phyloP scores from a whole-genome alignment of 1,140 invertebrate genomes.

The Neodiprion fabricii region DNA sequence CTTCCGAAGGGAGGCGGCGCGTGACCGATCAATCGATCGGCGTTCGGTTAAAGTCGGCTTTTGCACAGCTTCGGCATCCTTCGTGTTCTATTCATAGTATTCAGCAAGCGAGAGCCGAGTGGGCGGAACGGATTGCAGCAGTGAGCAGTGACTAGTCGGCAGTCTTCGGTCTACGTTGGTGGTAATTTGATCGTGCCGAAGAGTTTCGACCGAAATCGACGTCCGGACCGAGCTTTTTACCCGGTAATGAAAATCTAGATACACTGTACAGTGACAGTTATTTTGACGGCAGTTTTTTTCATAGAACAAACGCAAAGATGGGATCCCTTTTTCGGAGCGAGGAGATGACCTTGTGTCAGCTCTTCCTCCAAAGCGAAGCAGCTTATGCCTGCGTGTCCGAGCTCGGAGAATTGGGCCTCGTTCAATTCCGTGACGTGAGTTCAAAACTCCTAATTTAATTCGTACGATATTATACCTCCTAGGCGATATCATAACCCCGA shows the following conservation, averaged over 20 bases:
- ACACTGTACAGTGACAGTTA: no score
- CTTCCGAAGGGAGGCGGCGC: no score
- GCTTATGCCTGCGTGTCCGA: conserved; percentile 94
- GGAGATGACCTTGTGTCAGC: conserved; percentile 90
- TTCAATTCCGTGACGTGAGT: conserved; percentile 92
- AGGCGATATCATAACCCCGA: no score
- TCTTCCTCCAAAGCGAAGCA: conserved; percentile 91
- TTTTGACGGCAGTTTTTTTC: not conserved
- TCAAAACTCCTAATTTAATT: not conserved
- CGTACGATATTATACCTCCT: no score
- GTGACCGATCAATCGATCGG: not conserved
- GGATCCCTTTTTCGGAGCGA: conserved; percentile 86
- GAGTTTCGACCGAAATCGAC: no score
- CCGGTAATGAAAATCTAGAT: no score
- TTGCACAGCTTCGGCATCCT: not conserved
- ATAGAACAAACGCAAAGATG: conserved; percentile 58
- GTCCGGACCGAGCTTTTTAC: no score
- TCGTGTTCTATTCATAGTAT: not conserved
- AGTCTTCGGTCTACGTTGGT: not conserved
- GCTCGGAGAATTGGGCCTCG: conserved; percentile 90
- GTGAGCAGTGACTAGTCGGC: not conserved
- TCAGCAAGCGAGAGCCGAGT: not conserved
- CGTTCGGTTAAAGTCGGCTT: not conserved
- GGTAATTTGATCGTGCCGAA: not conserved
- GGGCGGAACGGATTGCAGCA: no score